Evolutionary conservation across 2,797 vertebrate species (phyloP).

Genomic region (Pseudomugil tenellus): DNA sequence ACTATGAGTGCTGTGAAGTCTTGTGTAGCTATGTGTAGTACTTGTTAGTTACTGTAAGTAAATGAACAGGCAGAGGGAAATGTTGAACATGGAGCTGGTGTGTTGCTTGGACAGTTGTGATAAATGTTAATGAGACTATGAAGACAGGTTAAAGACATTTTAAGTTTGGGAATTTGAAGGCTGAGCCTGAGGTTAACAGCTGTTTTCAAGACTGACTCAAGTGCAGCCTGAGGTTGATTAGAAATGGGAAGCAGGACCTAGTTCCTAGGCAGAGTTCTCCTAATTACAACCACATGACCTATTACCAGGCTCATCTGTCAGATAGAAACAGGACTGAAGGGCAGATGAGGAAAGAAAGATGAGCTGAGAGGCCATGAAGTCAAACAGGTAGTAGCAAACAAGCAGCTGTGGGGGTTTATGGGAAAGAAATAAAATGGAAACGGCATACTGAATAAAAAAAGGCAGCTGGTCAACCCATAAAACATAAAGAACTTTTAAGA

Average conservation of each 20-base stretch:
- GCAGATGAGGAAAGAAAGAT: neutral
- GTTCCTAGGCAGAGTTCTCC: slow-evolving; percentile 43
- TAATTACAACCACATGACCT: slow-evolving; percentile 72
- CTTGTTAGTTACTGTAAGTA: slow-evolving; percentile 35
- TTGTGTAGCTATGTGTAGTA: slow-evolving; percentile 4
- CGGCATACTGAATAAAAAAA: neutral
- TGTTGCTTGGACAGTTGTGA: slow-evolving; percentile 11
- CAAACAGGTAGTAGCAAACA: neutral
- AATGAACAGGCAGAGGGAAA: slow-evolving; percentile 28
- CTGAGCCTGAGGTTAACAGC: slow-evolving; percentile 46
- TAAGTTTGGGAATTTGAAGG: slow-evolving; percentile 36
- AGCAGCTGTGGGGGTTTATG: neutral
- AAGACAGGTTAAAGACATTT: slow-evolving; percentile 46
- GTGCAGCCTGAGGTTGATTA: slow-evolving; percentile 53
- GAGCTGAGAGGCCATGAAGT: neutral
- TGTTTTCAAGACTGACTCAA: slow-evolving; percentile 39
- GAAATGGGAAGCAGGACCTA: slow-evolving; percentile 62
- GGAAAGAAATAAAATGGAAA: neutral
- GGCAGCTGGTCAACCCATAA: slow-evolving; percentile 5
- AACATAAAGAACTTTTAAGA: slow-evolving; percentile 14
- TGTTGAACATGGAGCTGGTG: neutral
- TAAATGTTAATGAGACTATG: slow-evolving; percentile 42
- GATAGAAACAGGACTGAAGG: slow-evolving; percentile 13
- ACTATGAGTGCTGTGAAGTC: slow-evolving; percentile 2
- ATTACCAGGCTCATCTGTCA: slow-evolving; percentile 58